phyloP scores from a whole-genome alignment of 2,797 vertebrate genomes.

The Rachycentron canadum region DNA sequence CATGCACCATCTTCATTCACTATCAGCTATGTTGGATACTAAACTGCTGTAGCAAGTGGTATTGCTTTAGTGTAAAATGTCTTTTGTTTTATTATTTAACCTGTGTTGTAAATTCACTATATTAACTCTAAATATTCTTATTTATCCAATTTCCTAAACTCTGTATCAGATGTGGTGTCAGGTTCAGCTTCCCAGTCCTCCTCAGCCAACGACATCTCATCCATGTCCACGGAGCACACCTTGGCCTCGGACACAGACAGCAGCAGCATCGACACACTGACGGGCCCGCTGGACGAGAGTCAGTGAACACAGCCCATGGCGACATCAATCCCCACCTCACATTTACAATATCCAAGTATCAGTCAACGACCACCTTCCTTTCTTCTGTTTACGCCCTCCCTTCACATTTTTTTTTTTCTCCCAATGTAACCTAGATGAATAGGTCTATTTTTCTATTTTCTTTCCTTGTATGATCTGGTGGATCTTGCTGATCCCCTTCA shows the following conservation, averaged over 20 bases:
- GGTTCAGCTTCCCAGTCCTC: slow-evolving; percentile 95
- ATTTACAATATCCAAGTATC: slow-evolving; percentile 41
- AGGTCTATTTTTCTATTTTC: slow-evolving; percentile 73
- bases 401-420: slow-evolving; percentile 10
- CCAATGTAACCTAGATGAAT: slow-evolving; percentile 47
- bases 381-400: slow-evolving; percentile 30
- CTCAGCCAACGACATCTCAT: slow-evolving; percentile 98
- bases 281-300: slow-evolving; percentile 93
- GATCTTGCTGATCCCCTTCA: slow-evolving; percentile 37
- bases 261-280: slow-evolving; percentile 96
- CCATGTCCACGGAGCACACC: slow-evolving; percentile 99
- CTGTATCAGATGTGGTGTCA: slow-evolving; percentile 89
- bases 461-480: slow-evolving; percentile 39
- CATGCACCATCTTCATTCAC: background rate
- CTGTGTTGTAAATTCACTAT: background rate
- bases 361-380: slow-evolving; percentile 39
- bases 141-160: background rate
- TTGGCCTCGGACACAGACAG: slow-evolving; percentile 98
- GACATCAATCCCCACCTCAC: slow-evolving; percentile 17
- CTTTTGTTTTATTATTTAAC: background rate
- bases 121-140: background rate
- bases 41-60: background rate
- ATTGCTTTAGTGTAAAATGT: background rate
- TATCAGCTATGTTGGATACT: background rate
- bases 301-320: slow-evolving; percentile 82